Conservation (phyloP, 2,888 invertebrate species). For the Cerceris ruficornis region DNA sequence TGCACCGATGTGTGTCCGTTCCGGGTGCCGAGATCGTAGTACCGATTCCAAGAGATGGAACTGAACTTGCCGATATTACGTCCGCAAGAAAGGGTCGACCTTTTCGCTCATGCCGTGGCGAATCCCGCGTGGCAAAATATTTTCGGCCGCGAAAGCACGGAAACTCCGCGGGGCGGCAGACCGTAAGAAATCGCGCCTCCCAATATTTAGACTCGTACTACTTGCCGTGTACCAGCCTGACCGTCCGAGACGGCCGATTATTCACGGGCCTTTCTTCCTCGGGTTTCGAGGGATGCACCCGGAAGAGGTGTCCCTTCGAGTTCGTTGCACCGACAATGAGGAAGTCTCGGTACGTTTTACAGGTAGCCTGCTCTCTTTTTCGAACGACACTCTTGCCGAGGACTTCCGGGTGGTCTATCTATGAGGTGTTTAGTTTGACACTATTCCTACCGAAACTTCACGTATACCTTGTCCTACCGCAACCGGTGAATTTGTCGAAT, state of each 20-base stretch:
- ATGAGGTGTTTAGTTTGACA: not conserved
- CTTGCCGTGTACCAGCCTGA: slow-evolving; percentile 32
- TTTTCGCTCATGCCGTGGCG: slow-evolving; percentile 50
- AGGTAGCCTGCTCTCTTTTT: slow-evolving; percentile 25
- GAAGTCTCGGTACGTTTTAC: slow-evolving; percentile 34
- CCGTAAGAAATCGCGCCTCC: slow-evolving; percentile 68
- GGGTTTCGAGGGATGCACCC: slow-evolving; percentile 27
- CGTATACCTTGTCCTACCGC: no score
- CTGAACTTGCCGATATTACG: not conserved
- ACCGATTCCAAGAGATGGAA: not conserved
- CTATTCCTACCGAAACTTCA: no score
- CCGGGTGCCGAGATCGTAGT: not conserved
- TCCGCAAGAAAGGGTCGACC: slow-evolving; percentile 2
- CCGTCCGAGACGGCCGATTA: slow-evolving; percentile 40
- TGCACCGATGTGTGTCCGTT: not conserved
- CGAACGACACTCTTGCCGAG: not conserved
- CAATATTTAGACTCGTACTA: slow-evolving; percentile 63
- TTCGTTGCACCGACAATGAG: slow-evolving; percentile 54
- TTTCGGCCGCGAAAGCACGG: slow-evolving; percentile 43
- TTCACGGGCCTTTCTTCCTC: slow-evolving; percentile 46
- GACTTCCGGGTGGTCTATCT: slow-evolving; percentile 56
- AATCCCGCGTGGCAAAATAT: slow-evolving; percentile 71
- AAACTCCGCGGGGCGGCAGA: slow-evolving; percentile 29
- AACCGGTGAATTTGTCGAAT: no score
- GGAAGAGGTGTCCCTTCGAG: slow-evolving; percentile 49